These are phyloP conservation scores for Chloroceryle aenea DNA, from an alignment of 2,113 vertebrate genomes.

Conservation along the genomic window DNA sequence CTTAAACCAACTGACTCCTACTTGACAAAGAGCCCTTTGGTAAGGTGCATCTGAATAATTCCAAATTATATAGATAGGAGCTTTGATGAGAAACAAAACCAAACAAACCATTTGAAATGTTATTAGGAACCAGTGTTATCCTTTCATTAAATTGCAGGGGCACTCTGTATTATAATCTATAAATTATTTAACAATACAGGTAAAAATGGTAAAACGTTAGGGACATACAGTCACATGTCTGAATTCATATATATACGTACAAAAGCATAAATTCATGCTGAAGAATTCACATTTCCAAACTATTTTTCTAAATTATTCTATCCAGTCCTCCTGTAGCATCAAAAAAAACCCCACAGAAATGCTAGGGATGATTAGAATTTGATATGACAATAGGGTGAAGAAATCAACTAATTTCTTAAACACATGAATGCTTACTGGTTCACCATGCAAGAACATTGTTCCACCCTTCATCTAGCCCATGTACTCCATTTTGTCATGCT, in stretches of 20 bases:
- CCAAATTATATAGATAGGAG: fast-evolving
- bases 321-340: background rate
- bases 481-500: background rate
- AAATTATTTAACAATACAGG: background rate
- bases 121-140: background rate
- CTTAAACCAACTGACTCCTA: background rate
- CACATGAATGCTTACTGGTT: background rate
- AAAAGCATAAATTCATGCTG: background rate
- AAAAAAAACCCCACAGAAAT: background rate
- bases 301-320: background rate
- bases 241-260: background rate
- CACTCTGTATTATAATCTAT: too few relatives aligned
- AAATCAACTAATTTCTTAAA: background rate
- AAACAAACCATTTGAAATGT: background rate
- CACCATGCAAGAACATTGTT: fast-evolving
- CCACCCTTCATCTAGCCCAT: background rate
- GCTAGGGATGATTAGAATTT: background rate
- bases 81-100: background rate
- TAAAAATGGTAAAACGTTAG: background rate
- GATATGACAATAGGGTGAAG: background rate
- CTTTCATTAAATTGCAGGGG: background rate
- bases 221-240: background rate
- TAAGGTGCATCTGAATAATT: background rate
- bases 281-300: background rate
- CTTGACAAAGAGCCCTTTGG: background rate